A percentile compares a stretch with the other conserved stretches of the same genome.
Evolutionary conservation across 2,888 invertebrate species (phyloP).

Genomic region (Hirtodrosophila alboralis): DNA sequence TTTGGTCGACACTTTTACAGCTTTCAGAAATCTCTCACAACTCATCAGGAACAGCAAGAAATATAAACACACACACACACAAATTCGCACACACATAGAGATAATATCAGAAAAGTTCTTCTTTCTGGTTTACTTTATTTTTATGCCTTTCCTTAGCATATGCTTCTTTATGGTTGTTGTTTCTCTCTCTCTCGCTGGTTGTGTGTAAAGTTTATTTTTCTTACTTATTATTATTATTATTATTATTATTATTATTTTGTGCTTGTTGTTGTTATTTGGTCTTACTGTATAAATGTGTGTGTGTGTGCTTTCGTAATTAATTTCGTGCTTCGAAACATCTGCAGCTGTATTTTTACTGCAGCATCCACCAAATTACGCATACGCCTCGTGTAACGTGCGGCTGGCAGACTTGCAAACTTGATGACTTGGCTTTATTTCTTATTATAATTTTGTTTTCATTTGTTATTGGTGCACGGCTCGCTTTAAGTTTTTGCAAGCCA

Average conservation of each 20-base stretch:
- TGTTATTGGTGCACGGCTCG: conserved; percentile 6
- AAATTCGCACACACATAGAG: conserved; percentile 35
- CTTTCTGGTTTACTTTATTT: conserved; percentile 57
- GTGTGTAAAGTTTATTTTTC: conserved; percentile 76
- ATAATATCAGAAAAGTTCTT: conserved; percentile 66
- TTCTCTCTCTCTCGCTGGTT: conserved; percentile 19
- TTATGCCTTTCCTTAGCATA: conserved; percentile 73
- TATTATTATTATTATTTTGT: conserved; percentile 69
- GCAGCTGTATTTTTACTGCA: conserved; percentile 80
- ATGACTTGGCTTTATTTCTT: conserved; percentile 56
- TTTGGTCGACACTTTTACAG: conserved; percentile 22
- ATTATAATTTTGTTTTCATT: conserved; percentile 27
- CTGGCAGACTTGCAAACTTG: conserved; percentile 51
- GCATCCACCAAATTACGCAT: conserved; percentile 70
- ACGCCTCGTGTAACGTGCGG: conserved; percentile 56
- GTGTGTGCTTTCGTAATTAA: conserved; percentile 66
- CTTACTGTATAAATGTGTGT: conserved; percentile 24
- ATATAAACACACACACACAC: conserved; percentile 25
- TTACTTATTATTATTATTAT: conserved; percentile 74
- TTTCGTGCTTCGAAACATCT: conserved; percentile 79
- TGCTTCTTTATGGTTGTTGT: conserved; percentile 64
- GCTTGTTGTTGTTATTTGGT: conserved; percentile 43
- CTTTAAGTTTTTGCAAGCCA: conserved; percentile 39
- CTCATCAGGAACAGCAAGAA: conserved; percentile 33
- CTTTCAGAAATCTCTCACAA: conserved; percentile 31